These are phyloP conservation scores for Panzeria rudis DNA, from an alignment of 2,888 invertebrate genomes.

Conservation along the genomic window DNA sequence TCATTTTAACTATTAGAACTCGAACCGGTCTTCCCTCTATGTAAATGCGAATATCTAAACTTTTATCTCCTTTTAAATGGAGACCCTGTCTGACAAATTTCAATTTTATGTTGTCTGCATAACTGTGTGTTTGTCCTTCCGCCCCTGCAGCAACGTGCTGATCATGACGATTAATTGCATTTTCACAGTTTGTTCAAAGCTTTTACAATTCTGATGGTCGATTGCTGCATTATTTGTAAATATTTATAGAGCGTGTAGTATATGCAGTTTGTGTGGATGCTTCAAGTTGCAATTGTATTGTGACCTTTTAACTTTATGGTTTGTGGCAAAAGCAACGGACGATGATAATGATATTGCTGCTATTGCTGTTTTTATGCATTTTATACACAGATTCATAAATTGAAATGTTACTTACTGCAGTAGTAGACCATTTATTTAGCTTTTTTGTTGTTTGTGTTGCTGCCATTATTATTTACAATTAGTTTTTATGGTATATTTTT, in stretches of 20 bases:
- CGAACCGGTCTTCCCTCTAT: too few relatives aligned
- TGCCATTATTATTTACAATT: conserved; percentile 19
- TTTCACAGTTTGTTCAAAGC: conserved; percentile 31
- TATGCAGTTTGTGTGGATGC: conserved; percentile 1
- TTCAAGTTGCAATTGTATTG: conserved; percentile 29
- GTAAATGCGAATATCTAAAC: too few relatives aligned
- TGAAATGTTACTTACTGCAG: conserved; percentile 36
- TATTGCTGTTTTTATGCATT: conserved; percentile 1
- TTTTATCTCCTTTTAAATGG: too few relatives aligned
- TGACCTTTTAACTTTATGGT: conserved; percentile 58
- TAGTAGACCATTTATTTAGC: conserved; percentile 1
- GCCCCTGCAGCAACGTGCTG: conserved; percentile 15
- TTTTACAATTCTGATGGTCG: conserved; percentile 15
- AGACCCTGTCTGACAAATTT: not conserved
- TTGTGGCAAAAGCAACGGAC: conserved; percentile 36
- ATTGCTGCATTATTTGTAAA: conserved; percentile 52
- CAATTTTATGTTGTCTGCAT: not conserved
- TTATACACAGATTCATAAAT: conserved; percentile 28
- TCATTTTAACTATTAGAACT: too few relatives aligned
- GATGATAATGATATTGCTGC: not conserved
- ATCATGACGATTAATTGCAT: conserved; percentile 44
- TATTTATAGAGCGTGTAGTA: conserved; percentile 12
- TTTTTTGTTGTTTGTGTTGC: not conserved
- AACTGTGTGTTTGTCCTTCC: not conserved
- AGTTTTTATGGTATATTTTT: not conserved